Percentiles rank a stretch among this genome's conserved stretches.
Evolutionary conservation across 2,888 invertebrate genomes (phyloP).

Genomic region (Metacarcinus magister): DNA sequence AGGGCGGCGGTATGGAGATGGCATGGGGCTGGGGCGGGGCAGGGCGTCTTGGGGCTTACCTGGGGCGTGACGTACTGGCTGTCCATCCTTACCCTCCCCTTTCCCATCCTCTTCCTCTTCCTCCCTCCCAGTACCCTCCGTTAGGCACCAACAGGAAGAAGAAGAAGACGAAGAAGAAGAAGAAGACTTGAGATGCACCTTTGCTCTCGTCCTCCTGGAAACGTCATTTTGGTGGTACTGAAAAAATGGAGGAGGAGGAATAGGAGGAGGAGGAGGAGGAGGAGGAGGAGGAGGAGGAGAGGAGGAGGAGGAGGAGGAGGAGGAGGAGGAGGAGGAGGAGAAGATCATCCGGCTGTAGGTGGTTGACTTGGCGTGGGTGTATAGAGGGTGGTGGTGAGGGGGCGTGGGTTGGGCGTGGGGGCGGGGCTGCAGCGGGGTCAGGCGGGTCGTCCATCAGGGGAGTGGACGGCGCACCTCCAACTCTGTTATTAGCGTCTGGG

Average conservation of each 20-base stretch:
- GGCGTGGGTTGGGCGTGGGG: not conserved
- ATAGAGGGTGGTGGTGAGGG: not conserved
- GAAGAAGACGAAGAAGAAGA: too few relatives aligned
- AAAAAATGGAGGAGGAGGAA: not conserved
- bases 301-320: not conserved
- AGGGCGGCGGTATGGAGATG: not conserved
- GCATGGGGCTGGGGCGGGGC: slow-evolving; percentile 17
- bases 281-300: slow-evolving; percentile 14
- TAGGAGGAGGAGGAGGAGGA: not conserved
- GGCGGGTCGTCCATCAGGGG: slow-evolving; percentile 61
- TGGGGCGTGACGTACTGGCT: slow-evolving; percentile 41
- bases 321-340: not conserved
- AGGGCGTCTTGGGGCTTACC: not conserved
- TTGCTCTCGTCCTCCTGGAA: not conserved
- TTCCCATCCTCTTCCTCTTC: not conserved
- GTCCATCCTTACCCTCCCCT: slow-evolving; percentile 5
- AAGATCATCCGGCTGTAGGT: not conserved
- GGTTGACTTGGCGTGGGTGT: not conserved
- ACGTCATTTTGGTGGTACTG: not conserved
- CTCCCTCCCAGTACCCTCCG: not conserved
- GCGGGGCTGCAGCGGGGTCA: slow-evolving; percentile 51
- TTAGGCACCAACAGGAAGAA: not conserved
- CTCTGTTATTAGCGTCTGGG: slow-evolving; percentile 57
- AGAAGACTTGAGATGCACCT: not conserved
- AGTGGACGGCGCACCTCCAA: slow-evolving; percentile 40